Percentiles rank a stretch among this genome's conserved stretches.
Evolutionary conservation across 2,113 vertebrate genomes (phyloP).

Genomic region (Chrysochloris asiatica): DNA sequence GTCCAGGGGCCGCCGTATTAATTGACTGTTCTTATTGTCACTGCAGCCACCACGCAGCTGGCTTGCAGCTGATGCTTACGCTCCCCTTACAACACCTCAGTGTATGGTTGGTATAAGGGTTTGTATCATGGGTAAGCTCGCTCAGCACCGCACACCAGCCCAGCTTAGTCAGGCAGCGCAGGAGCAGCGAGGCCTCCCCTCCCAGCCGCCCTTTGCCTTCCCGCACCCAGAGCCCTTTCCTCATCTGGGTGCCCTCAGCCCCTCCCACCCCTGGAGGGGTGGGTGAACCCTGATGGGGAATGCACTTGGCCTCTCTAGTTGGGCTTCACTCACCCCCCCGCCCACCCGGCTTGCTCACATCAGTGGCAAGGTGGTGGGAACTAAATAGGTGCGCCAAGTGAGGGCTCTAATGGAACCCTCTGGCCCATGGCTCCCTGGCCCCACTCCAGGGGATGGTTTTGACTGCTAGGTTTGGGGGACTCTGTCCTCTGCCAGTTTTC

Average conservation of each 20-base stretch:
- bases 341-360: background rate
- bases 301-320: background rate
- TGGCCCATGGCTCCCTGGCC: background rate
- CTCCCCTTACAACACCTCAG: conserved; percentile 99
- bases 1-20: conserved; percentile 91
- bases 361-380: background rate
- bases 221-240: conserved; percentile 72
- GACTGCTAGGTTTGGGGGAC: conserved; percentile 23
- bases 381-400: background rate
- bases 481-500: conserved; percentile 30
- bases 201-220: conserved; percentile 56
- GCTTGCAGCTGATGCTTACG: conserved; percentile 99
- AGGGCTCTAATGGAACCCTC: conserved; percentile 67
- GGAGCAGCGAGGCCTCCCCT: conserved; percentile 70
- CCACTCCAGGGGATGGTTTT: background rate
- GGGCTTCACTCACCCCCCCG: conserved; percentile 1
- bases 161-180: conserved; percentile 78
- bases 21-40: conserved; percentile 99
- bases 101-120: conserved; percentile 99
- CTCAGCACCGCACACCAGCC: conserved; percentile 81
- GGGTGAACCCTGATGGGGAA: conserved; percentile 35
- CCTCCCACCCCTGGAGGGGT: conserved; percentile 36
- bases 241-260: conserved; percentile 69
- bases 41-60: conserved; percentile 99
- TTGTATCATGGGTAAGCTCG: conserved; percentile 99